Evolutionary conservation across 2,888 invertebrate species (phyloP).

Genomic region (Drosophila crucigera): DNA sequence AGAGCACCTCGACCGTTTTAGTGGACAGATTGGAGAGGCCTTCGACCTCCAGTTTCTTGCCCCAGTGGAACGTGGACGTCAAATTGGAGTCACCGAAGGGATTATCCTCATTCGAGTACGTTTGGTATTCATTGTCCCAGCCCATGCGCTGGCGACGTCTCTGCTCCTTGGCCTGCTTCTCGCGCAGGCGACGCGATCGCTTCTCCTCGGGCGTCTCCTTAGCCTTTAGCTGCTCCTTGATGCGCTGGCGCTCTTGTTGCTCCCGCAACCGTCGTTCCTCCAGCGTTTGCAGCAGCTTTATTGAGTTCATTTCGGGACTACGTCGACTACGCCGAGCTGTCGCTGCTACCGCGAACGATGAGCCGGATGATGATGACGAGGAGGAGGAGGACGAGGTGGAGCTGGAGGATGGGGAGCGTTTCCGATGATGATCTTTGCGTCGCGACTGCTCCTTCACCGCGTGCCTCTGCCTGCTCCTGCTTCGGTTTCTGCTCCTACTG

Average conservation of each 20-base stretch:
- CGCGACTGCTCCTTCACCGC: conserved; percentile 7
- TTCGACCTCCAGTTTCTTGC: conserved; percentile 97
- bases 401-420: conserved; percentile 36
- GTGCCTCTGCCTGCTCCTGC: conserved; percentile 13
- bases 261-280: conserved; percentile 90
- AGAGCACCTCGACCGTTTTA: conserved; percentile 93
- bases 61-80: conserved; percentile 98
- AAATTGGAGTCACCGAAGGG: conserved; percentile 99
- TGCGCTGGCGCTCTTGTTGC: conserved; percentile 88
- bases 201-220: conserved; percentile 99
- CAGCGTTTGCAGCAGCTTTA: conserved; percentile 90
- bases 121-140: conserved; percentile 98
- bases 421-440: conserved; percentile 23
- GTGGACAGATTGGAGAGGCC: conserved; percentile 92
- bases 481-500: conserved; percentile 25
- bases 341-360: not conserved
- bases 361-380: conserved; percentile 28
- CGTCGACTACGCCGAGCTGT: conserved; percentile 7
- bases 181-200: conserved; percentile 91
- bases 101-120: conserved; percentile 99
- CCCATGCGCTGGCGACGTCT: conserved; percentile 96
- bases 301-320: conserved; percentile 47
- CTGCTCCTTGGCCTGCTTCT: conserved; percentile 96
- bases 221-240: conserved; percentile 92
- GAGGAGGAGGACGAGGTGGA: conserved; percentile 29